Conservation (phyloP, 2,888 invertebrate species). For the Eilema sororculum region DNA sequence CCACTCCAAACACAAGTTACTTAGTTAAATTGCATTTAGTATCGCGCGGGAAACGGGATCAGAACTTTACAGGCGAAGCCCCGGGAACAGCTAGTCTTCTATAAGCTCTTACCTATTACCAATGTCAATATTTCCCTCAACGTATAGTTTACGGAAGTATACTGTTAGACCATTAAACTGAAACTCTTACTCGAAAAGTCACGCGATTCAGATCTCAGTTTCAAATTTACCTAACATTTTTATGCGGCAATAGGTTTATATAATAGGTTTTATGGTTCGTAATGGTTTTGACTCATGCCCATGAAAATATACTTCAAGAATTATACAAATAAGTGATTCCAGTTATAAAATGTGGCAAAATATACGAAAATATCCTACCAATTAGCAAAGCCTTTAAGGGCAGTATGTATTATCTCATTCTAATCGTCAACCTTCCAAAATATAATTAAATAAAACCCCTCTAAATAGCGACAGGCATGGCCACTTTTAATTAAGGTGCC, state of each 20-base stretch:
- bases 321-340: no score
- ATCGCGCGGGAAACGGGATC: no score
- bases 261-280: slow-evolving; percentile 15
- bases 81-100: no score
- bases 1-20: no score
- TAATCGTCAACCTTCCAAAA: not conserved
- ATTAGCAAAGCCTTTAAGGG: not conserved
- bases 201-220: slow-evolving; percentile 44
- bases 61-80: no score
- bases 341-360: not conserved
- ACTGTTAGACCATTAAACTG: not conserved
- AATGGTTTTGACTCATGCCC: slow-evolving; percentile 9
- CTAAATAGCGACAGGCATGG: slow-evolving; percentile 11
- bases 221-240: slow-evolving; percentile 33
- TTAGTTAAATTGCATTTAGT: no score
- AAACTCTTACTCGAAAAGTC: slow-evolving; percentile 19
- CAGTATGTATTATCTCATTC: not conserved
- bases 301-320: not conserved
- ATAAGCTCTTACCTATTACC: no score
- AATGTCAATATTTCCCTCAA: slow-evolving; percentile 2
- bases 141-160: not conserved
- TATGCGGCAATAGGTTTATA: slow-evolving; percentile 16
- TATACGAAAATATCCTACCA: not conserved
- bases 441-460: slow-evolving; percentile 11
- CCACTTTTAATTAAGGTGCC: slow-evolving; percentile 33